These are phyloP conservation scores for Lasioglossum leucozonium DNA, from an alignment of 2,888 invertebrate genomes.

Conservation along the genomic window DNA sequence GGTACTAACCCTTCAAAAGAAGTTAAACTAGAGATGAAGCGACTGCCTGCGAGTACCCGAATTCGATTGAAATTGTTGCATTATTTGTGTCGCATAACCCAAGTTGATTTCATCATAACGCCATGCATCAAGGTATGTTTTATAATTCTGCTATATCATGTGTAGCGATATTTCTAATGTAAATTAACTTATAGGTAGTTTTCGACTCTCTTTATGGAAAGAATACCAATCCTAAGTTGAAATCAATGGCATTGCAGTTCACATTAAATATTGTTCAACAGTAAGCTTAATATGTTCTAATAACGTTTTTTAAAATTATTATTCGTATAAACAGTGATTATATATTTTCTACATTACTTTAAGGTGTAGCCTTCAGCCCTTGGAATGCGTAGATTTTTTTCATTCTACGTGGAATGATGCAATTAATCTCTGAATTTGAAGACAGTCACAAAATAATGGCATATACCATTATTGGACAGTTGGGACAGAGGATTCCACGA, in stretches of 20 bases:
- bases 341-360: conserved; percentile 64
- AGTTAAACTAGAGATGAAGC: conserved; percentile 88
- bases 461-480: conserved; percentile 90
- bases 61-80: conserved; percentile 94
- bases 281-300: conserved; percentile 86
- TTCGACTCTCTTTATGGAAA: conserved; percentile 95
- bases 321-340: conserved; percentile 7
- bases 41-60: conserved; percentile 92
- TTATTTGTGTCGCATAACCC: conserved; percentile 91
- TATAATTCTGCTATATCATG: not conserved
- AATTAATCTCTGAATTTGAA: conserved; percentile 89
- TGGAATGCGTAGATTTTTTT: conserved; percentile 89
- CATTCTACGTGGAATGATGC: conserved; percentile 90
- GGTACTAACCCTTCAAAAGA: conserved; percentile 87
- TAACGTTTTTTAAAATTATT: not conserved
- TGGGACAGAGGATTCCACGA: conserved; percentile 87
- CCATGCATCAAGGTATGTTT: conserved; percentile 90
- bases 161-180: conserved; percentile 30
- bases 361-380: conserved; percentile 87
- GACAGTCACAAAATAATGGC: conserved; percentile 89
- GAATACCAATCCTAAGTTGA: conserved; percentile 93
- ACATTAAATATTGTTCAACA: conserved; percentile 92
- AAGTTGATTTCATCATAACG: conserved; percentile 90
- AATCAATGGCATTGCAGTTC: conserved; percentile 92
- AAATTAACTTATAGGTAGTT: conserved; percentile 87